Evolutionary conservation across 2,113 vertebrate genomes (phyloP).

Genomic region (Oncorhynchus clarkii): DNA sequence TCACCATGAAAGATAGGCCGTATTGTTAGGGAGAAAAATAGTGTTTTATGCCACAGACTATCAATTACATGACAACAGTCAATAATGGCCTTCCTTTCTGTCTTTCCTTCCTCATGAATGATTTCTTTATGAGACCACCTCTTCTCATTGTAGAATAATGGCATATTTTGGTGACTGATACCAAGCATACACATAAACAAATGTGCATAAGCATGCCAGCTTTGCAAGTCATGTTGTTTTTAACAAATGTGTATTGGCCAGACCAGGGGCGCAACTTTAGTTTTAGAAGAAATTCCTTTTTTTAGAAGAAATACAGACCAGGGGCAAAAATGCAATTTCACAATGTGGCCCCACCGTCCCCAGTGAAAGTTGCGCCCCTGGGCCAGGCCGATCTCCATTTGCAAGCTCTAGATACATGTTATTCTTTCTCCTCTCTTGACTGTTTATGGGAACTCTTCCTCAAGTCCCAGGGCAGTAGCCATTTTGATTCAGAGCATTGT

Average conservation of each 20-base stretch:
- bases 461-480: conserved; percentile 29
- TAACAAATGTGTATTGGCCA: too few relatives aligned
- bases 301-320: too few relatives aligned
- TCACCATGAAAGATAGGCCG: conserved; percentile 24
- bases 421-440: background rate
- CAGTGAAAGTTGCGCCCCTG: too few relatives aligned
- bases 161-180: background rate
- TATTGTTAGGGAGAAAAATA: conserved; percentile 33
- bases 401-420: background rate
- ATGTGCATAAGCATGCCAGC: background rate
- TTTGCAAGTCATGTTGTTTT: too few relatives aligned
- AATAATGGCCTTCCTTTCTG: conserved; percentile 27
- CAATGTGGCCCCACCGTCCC: too few relatives aligned
- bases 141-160: conserved; percentile 37
- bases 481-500: conserved; percentile 57
- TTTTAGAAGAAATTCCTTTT: too few relatives aligned
- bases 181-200: background rate
- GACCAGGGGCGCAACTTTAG: too few relatives aligned
- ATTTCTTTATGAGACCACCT: conserved; percentile 25
- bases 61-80: conserved; percentile 47
- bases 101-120: conserved; percentile 4
- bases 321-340: too few relatives aligned
- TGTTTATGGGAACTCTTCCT: conserved; percentile 25
- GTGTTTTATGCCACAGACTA: conserved; percentile 48
- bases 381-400: background rate